Percentiles rank a stretch among this genome's conserved stretches.
phyloP scores from a whole-genome alignment of 2,113 vertebrate genomes.

The Rhinolophus sinicus region DNA sequence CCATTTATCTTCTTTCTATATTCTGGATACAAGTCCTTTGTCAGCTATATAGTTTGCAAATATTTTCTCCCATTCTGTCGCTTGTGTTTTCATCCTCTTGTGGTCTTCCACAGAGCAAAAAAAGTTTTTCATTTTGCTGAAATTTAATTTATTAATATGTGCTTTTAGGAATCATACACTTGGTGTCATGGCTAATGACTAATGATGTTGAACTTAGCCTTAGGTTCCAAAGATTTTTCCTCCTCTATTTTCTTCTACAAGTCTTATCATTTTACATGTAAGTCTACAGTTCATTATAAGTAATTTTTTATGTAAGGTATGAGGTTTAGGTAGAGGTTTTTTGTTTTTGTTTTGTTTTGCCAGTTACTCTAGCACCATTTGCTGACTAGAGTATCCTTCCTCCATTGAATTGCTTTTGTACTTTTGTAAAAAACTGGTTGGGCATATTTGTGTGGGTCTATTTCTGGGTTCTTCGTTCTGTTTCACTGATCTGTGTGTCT shows the following conservation, averaged over 20 bases:
- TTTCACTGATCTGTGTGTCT: background rate
- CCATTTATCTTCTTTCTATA: background rate
- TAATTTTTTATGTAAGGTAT: background rate
- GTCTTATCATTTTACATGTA: background rate
- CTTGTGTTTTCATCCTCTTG: background rate
- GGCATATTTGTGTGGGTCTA: background rate
- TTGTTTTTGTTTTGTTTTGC: background rate
- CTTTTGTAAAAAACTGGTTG: background rate
- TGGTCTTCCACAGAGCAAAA: background rate
- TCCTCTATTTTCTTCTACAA: background rate
- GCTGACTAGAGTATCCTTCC: background rate
- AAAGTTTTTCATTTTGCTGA: background rate
- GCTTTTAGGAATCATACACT: background rate
- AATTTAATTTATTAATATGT: background rate
- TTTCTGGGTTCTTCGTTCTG: background rate
- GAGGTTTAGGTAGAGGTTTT: background rate
- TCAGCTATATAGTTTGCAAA: background rate
- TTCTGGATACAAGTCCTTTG: background rate
- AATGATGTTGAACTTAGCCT: background rate
- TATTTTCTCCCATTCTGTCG: background rate
- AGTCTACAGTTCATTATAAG: background rate
- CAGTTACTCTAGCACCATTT: background rate
- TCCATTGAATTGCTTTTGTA: background rate
- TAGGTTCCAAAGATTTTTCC: background rate
- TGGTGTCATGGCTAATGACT: background rate